phyloP scores from a whole-genome alignment of 1,140 invertebrate genomes.

The Helicoverpa zea region DNA sequence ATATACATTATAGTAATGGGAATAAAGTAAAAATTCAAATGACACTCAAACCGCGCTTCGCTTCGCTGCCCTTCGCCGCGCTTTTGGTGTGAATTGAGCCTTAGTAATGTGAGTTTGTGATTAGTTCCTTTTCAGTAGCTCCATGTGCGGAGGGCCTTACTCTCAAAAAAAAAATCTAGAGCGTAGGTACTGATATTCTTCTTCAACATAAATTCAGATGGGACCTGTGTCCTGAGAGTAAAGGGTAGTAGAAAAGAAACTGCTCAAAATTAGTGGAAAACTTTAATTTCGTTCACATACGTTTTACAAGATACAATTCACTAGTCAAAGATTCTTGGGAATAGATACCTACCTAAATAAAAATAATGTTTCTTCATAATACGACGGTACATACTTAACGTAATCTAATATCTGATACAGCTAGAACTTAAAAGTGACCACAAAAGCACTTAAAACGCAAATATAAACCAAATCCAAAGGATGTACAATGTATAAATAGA shows the following conservation, averaged over 20 bases:
- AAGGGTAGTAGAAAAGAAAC: conserved; percentile 3
- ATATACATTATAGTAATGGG: no score
- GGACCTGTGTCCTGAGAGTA: neutral
- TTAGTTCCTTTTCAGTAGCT: no score
- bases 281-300: conserved; percentile 44
- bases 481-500: neutral
- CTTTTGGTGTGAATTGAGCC: no score
- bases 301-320: conserved; percentile 41
- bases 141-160: no score
- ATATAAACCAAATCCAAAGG: conserved; percentile 1
- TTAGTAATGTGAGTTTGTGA: no score
- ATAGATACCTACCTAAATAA: neutral
- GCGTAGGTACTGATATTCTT: no score
- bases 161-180: no score
- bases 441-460: conserved; percentile 18
- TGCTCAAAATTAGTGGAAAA: conserved; percentile 25
- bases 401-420: conserved; percentile 24
- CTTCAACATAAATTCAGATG: neutral
- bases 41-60: no score
- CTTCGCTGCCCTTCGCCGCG: no score
- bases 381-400: conserved; percentile 20
- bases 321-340: conserved; percentile 40
- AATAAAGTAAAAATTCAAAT: no score
- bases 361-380: neutral
- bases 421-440: conserved; percentile 19